phyloP scores from a whole-genome alignment of 1,140 invertebrate species.

The Halesus radiatus region DNA sequence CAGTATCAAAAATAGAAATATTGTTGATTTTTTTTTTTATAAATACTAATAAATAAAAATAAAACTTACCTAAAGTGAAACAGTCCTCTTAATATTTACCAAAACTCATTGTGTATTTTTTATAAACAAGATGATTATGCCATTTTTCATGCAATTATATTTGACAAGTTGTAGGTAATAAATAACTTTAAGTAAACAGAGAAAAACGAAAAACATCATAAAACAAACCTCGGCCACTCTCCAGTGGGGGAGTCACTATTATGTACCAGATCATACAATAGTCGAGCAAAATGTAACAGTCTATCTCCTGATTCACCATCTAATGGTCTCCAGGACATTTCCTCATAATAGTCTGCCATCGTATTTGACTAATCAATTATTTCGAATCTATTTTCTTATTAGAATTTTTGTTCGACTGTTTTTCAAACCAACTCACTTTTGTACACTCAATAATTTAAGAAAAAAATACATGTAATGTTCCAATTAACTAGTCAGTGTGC shows the following conservation, averaged over 20 bases:
- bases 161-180: neutral
- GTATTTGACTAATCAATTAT: conserved; percentile 27
- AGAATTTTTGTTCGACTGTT: neutral
- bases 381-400: neutral
- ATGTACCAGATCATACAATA: conserved; percentile 79
- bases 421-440: neutral
- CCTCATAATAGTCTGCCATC: conserved; percentile 90
- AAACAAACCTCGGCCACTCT: conserved; percentile 63
- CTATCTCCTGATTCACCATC: conserved; percentile 79
- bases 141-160: neutral
- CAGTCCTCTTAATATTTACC: too few relatives aligned
- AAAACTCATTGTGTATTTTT: too few relatives aligned
- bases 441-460: neutral
- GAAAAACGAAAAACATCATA: too few relatives aligned
- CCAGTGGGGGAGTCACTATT: conserved; percentile 70
- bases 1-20: too few relatives aligned
- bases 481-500: neutral
- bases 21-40: too few relatives aligned
- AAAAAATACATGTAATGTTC: neutral
- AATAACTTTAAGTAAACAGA: too few relatives aligned
- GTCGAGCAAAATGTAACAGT: conserved; percentile 78
- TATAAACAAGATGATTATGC: too few relatives aligned
- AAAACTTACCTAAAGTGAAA: too few relatives aligned
- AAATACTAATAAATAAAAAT: too few relatives aligned
- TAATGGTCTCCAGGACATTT: conserved; percentile 84